Evolutionary conservation across 1,140 invertebrate species (phyloP), one percentile per base, ranked within the genome.

Genomic region (Myzus persicae): DNA sequence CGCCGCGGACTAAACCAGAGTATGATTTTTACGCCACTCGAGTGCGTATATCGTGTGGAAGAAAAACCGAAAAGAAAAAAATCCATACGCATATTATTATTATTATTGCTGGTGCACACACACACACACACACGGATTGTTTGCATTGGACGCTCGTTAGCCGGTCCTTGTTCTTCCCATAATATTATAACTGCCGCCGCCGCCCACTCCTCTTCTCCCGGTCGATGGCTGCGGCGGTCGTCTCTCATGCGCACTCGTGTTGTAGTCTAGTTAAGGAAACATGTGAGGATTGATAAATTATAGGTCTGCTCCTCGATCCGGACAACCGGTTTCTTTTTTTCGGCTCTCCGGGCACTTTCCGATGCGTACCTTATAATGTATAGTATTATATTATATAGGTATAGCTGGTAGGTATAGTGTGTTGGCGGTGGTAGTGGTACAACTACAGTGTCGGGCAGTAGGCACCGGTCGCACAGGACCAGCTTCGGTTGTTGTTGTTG

Each of bases 241-340:
- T 90, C 36, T 90, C 36, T 90, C 54, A 24, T 90, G 89, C 51
- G 51, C 89, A 40, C 51, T 90, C 89, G 89, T 90, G 54, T 92
- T 90, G 54, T 92, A 76, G 91, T 93, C 91, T 93, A 93, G 91
- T 93, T 93, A 93, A 93, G 91, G 91, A 38, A 93, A 93, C 91
- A 93, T 93, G 81, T 93, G 91, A 93, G 46, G 91, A 93, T 93
- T 93, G 91, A 93, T 93, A 93, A 93, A 93, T 93, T 93, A 93
- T 93, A 93, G 91, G 91, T 93, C 76, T 84, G 91, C 22, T 38
- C 84, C 38, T 85, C 59, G 59, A 67, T 67, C 42, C 42, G 91
- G 91, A 93, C 91, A 93, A 93, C 91, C 91, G 91, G 91, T 93
- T 93, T 93, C 31, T 91, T 91, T 91, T 90, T 88, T 90, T 90